Conservation (phyloP, 2,797 vertebrate species). For the Hirundo rustica region DNA sequence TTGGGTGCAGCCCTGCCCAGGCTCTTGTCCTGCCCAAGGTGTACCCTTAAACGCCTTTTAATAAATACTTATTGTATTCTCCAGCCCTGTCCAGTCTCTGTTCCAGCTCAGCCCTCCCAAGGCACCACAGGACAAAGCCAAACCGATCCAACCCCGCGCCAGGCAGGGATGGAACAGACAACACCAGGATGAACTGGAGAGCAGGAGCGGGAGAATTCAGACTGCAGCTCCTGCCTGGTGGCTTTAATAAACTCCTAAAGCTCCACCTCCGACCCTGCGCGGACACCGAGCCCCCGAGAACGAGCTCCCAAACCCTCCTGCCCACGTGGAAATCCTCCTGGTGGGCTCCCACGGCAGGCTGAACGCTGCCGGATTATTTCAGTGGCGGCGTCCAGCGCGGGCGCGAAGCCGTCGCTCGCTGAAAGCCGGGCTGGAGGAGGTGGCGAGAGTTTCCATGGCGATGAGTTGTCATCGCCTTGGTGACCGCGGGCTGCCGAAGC, state of each 20-base stretch:
- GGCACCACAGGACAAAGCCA: neutral
- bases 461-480: conserved; percentile 39
- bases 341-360: neutral
- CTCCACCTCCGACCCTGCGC: neutral
- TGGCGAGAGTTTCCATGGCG: conserved; percentile 40
- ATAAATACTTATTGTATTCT: too few relatives aligned
- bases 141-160: neutral
- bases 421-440: neutral
- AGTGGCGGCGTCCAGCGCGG: neutral
- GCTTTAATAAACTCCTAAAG: neutral
- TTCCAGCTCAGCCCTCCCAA: neutral
- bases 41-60: too few relatives aligned
- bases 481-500: neutral
- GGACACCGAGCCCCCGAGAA: neutral
- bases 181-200: neutral
- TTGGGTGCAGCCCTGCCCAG: too few relatives aligned
- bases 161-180: neutral
- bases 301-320: neutral
- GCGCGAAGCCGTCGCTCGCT: too few relatives aligned
- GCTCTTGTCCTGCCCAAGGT: too few relatives aligned
- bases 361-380: neutral
- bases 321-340: neutral
- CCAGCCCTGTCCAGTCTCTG: too few relatives aligned
- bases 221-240: neutral
- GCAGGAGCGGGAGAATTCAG: neutral